Conservation (phyloP, 2,888 invertebrate genomes). For the Holacanthella duospinosa region DNA sequence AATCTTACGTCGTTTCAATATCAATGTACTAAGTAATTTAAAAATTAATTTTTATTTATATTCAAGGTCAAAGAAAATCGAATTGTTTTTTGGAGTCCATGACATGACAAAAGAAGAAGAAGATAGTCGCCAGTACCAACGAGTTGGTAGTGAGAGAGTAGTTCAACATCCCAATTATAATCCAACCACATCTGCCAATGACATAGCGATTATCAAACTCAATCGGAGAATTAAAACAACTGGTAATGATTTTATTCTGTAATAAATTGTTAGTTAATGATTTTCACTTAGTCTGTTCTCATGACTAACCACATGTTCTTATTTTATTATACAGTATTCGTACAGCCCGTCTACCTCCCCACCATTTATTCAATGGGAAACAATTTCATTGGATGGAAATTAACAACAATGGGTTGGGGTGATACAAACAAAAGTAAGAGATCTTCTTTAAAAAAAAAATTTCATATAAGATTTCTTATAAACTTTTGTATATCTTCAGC, state of each 20-base stretch:
- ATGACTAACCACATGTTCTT: not conserved
- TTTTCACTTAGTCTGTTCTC: not conserved
- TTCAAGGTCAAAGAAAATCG: constrained; percentile 9
- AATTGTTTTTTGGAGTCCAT: constrained; percentile 11
- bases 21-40: too few relatives aligned
- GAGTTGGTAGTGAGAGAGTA: constrained; percentile 8
- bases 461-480: too few relatives aligned
- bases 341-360: constrained; percentile 31
- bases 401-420: constrained; percentile 30
- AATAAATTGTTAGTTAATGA: too few relatives aligned
- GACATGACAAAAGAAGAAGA: constrained; percentile 6
- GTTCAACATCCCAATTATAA: constrained; percentile 29
- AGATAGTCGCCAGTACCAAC: constrained; percentile 9
- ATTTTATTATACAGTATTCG: constrained; percentile 21
- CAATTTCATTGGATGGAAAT: constrained; percentile 23
- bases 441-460: too few relatives aligned
- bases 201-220: constrained; percentile 29
- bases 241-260: constrained; percentile 18
- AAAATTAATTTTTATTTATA: not conserved
- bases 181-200: constrained; percentile 23
- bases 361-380: constrained; percentile 25
- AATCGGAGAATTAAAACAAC: constrained; percentile 12
- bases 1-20: not conserved
- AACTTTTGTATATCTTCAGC: too few relatives aligned
- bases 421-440: constrained; percentile 21